Conservation (phyloP, 2,888 invertebrate genomes). For the Noctua janthina region DNA sequence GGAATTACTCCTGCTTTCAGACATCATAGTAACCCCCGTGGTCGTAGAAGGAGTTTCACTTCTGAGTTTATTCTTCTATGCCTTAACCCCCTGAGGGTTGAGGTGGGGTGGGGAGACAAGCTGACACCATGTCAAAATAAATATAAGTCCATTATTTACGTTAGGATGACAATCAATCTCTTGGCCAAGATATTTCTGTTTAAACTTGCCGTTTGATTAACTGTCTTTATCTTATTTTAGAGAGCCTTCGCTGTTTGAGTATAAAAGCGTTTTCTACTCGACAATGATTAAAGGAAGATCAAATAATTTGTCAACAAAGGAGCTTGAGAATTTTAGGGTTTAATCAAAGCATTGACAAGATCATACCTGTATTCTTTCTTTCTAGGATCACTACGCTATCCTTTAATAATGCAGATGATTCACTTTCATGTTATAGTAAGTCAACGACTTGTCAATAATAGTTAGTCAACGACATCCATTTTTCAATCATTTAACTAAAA, state of each 20-base stretch:
- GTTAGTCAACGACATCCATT: neutral
- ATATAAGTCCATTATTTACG: conserved; percentile 62
- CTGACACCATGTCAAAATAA: conserved; percentile 62
- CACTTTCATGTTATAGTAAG: neutral
- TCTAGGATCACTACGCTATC: neutral
- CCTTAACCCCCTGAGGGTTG: neutral
- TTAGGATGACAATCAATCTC: conserved; percentile 56
- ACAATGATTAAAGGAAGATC: neutral
- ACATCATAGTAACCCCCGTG: too few species aligned
- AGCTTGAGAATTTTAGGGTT: neutral
- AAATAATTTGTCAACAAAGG: neutral
- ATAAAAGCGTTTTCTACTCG: neutral
- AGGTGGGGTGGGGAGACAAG: conserved; percentile 10
- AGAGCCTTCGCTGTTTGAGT: neutral
- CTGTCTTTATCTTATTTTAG: conserved; percentile 29
- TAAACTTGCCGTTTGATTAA: conserved; percentile 18
- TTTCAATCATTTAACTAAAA: neutral
- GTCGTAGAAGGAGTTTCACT: neutral
- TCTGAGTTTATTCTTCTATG: neutral
- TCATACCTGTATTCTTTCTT: neutral
- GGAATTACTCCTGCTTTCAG: too few species aligned
- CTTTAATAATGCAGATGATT: neutral
- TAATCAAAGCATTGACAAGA: neutral
- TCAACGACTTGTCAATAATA: neutral
- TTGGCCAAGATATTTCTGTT: conserved; percentile 21